phyloP scores from a whole-genome alignment of 2,113 vertebrate species.

The Sylvilagus bachmani region DNA sequence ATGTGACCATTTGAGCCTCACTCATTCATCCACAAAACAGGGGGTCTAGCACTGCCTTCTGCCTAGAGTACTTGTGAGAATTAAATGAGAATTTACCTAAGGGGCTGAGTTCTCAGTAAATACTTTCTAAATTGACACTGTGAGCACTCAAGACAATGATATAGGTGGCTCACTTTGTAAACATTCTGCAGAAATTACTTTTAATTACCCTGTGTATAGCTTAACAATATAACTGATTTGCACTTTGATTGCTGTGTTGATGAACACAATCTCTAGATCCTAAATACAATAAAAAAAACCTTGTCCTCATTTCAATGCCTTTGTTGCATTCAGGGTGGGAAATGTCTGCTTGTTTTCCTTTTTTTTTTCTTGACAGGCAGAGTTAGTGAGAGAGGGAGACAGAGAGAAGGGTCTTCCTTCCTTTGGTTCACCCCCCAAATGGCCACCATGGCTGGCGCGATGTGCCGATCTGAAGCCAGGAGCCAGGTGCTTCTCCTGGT shows the following conservation, averaged over 20 bases:
- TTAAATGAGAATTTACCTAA: slow-evolving; percentile 1
- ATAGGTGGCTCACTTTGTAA: neutral
- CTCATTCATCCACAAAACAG: slow-evolving; percentile 5
- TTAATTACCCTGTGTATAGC: neutral
- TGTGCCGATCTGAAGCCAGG: no score
- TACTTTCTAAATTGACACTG: neutral
- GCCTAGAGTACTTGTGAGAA: neutral
- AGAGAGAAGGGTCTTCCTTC: no score
- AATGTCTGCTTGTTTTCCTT: neutral
- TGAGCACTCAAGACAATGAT: neutral
- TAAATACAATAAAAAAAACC: neutral
- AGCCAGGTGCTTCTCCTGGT: no score
- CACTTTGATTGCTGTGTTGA: neutral
- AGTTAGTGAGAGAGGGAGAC: no score
- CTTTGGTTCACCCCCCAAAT: no score
- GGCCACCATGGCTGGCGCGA: no score
- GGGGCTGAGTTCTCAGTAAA: neutral
- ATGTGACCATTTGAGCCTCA: neutral
- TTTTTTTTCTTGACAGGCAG: no score
- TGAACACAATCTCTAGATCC: neutral
- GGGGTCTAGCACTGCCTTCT: neutral
- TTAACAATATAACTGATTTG: slow-evolving; percentile 28
- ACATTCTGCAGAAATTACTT: slow-evolving; percentile 7
- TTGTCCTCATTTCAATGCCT: neutral
- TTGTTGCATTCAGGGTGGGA: neutral